These are phyloP conservation scores for Isurus oxyrinchus DNA, from an alignment of 2,113 vertebrate species.

Conservation along the genomic window DNA sequence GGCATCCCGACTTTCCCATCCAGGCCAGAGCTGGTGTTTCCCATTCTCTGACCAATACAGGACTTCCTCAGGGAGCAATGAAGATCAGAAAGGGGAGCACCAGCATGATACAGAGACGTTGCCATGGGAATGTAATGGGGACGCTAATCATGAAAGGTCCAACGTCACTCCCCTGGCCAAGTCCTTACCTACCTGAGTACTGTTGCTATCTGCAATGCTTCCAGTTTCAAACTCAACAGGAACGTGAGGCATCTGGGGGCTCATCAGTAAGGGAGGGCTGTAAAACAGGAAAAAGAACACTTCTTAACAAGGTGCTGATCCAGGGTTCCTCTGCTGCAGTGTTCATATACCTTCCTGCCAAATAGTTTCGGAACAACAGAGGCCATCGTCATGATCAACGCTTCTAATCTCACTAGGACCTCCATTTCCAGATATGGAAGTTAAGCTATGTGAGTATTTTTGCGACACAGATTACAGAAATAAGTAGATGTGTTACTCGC, in stretches of 20 bases:
- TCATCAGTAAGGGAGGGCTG: conserved; percentile 26
- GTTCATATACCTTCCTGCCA: neutral
- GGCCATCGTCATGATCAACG: neutral
- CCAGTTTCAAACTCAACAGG: neutral
- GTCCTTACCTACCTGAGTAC: conserved; percentile 10
- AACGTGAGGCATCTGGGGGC: neutral
- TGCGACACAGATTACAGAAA: neutral
- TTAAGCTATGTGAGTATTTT: too few species aligned
- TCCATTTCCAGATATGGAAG: neutral
- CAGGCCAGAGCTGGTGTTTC: neutral
- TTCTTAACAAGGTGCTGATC: neutral
- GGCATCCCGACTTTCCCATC: neutral
- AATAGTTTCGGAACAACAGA: neutral
- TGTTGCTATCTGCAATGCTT: conserved; percentile 9
- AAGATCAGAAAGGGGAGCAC: neutral
- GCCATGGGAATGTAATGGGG: neutral
- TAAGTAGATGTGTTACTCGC: neutral
- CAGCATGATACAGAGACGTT: neutral
- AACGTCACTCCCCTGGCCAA: neutral
- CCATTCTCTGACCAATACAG: neutral
- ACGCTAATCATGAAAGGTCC: neutral
- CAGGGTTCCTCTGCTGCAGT: too few species aligned
- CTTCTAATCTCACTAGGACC: neutral
- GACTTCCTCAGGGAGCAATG: neutral
- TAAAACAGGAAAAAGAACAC: neutral